A percentile compares a stretch with the other conserved stretches of the same genome.
These are phyloP conservation scores for Matsumyia berberina DNA, from an alignment of 2,888 invertebrate genomes.

Conservation along the genomic window DNA sequence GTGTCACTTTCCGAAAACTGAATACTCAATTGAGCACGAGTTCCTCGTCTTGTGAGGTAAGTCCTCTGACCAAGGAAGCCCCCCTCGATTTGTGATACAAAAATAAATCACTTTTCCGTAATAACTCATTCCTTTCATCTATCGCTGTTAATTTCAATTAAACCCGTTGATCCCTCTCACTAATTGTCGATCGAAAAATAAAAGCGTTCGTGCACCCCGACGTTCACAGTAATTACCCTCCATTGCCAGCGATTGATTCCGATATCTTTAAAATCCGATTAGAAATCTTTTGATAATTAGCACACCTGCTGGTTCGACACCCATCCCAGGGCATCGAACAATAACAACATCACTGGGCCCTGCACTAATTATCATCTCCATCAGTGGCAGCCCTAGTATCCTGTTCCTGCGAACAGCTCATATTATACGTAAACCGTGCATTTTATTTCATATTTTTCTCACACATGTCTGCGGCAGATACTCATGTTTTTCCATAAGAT, in stretches of 20 bases:
- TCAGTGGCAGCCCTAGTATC: slow-evolving; percentile 25
- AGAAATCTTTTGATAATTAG: slow-evolving; percentile 59
- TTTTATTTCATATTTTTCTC: slow-evolving; percentile 67
- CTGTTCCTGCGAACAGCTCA: slow-evolving; percentile 47
- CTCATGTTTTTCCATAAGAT: slow-evolving; percentile 40
- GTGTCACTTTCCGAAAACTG: too few relatives aligned
- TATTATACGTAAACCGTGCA: slow-evolving; percentile 52
- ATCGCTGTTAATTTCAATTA: slow-evolving; percentile 58
- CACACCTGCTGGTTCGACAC: slow-evolving; percentile 64
- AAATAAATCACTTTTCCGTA: slow-evolving; percentile 22
- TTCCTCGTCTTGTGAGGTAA: slow-evolving; percentile 13
- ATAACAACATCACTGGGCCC: slow-evolving; percentile 41
- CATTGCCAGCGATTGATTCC: slow-evolving; percentile 63
- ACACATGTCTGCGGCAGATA: slow-evolving; percentile 52
- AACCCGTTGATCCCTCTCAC: slow-evolving; percentile 34
- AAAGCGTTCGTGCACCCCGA: slow-evolving; percentile 41
- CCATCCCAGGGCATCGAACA: slow-evolving; percentile 13
- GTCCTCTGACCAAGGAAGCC: background rate
- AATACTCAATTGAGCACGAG: background rate
- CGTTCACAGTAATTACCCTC: slow-evolving; percentile 45
- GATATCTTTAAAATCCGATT: slow-evolving; percentile 53
- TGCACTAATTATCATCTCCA: slow-evolving; percentile 31
- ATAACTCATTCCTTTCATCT: slow-evolving; percentile 29
- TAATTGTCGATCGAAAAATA: slow-evolving; percentile 45
- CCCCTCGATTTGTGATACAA: background rate